Conservation (phyloP, 2,888 invertebrate species). For the Germaria angustata region DNA sequence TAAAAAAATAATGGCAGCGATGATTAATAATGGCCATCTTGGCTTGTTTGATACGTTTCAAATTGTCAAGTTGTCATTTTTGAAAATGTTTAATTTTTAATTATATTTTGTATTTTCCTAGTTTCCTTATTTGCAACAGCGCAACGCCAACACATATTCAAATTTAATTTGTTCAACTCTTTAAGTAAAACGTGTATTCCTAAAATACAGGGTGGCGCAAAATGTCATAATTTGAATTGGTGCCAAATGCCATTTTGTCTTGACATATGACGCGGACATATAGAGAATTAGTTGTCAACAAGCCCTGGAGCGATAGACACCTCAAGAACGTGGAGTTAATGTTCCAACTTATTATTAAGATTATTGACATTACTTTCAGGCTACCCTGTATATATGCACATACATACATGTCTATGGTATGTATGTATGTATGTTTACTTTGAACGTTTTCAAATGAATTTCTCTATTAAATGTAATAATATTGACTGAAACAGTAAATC, state of each 20-base stretch:
- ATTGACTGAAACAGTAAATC: not conserved
- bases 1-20: not conserved
- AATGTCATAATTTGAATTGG: no score
- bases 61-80: constrained; percentile 11
- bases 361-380: no score
- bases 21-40: not conserved
- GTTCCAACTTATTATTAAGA: no score
- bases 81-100: constrained; percentile 14
- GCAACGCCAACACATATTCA: not conserved
- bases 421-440: not conserved
- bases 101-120: not conserved
- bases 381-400: no score
- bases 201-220: not conserved
- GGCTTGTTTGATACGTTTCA: not conserved
- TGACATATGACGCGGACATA: no score
- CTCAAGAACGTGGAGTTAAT: no score
- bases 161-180: not conserved
- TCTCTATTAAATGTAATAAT: not conserved
- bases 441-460: not conserved
- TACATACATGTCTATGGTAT: no score
- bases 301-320: no score
- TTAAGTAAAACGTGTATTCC: not conserved
- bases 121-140: constrained; percentile 21
- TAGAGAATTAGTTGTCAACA: no score
- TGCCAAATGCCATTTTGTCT: no score